Evolutionary conservation across 2,797 vertebrate genomes (phyloP).

Genomic region (Epinephelus awoara): DNA sequence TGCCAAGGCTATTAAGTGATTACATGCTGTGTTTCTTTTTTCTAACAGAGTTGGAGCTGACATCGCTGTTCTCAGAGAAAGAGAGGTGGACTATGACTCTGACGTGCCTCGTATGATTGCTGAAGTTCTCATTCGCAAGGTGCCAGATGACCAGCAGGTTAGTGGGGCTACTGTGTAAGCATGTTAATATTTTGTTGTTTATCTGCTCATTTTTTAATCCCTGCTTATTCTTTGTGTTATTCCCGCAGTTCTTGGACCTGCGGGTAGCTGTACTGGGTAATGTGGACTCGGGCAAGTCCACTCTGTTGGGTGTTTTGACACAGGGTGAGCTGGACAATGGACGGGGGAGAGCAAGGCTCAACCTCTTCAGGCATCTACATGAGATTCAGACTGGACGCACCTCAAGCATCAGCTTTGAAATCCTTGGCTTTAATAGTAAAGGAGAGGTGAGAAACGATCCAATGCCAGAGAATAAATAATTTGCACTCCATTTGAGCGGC

Average conservation of each 20-base stretch:
- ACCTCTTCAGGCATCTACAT: conserved; percentile 98
- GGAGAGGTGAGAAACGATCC: conserved; percentile 89
- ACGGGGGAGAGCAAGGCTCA: conserved; percentile 94
- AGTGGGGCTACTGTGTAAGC: conserved; percentile 5
- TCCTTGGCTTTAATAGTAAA: conserved; percentile 98
- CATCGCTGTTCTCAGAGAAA: conserved; percentile 93
- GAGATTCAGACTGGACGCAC: conserved; percentile 98
- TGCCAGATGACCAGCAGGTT: conserved; percentile 99
- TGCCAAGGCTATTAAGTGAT: too few species aligned
- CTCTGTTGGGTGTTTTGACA: conserved; percentile 95
- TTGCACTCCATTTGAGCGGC: neutral
- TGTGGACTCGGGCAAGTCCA: conserved; percentile 98
- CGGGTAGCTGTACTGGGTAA: conserved; percentile 97
- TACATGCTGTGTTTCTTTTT: conserved; percentile 4
- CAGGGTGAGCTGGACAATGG: conserved; percentile 99
- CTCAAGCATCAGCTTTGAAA: conserved; percentile 99
- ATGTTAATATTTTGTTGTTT: neutral
- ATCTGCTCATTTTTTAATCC: neutral
- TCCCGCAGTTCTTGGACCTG: conserved; percentile 91
- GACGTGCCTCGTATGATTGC: conserved; percentile 93
- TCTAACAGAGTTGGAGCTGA: conserved; percentile 93
- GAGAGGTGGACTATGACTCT: conserved; percentile 93
- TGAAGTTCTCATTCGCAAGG: conserved; percentile 96
- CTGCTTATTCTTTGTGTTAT: conserved; percentile 16
- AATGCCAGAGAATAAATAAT: neutral